These are phyloP conservation scores for Athalia circularis DNA, from an alignment of 2,888 invertebrate genomes.

Conservation along the genomic window DNA sequence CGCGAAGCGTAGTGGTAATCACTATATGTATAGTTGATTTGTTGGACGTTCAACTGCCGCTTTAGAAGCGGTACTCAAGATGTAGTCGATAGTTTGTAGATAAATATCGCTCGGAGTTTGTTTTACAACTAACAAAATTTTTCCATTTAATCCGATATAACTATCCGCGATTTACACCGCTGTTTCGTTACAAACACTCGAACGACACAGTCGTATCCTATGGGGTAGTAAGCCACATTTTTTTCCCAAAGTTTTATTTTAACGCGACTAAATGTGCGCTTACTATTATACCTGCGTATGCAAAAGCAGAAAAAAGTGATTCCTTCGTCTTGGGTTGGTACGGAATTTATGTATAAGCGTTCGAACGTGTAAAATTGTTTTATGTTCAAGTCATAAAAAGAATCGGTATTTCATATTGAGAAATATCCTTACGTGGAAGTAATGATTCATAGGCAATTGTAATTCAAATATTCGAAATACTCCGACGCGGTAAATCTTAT, in stretches of 20 bases:
- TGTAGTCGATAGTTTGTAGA: slow-evolving; percentile 17
- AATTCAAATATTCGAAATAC: slow-evolving; percentile 50
- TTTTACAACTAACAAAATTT: slow-evolving; percentile 17
- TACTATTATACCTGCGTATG: slow-evolving; percentile 3
- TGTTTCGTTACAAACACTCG: too few species aligned
- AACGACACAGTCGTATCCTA: too few species aligned
- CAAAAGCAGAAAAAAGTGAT: slow-evolving; percentile 33
- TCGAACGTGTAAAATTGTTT: slow-evolving; percentile 49
- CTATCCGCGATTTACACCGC: too few species aligned
- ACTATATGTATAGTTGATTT: slow-evolving; percentile 19
- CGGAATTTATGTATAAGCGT: slow-evolving; percentile 46
- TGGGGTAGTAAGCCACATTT: neutral
- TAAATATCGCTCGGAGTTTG: slow-evolving; percentile 4
- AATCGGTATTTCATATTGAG: slow-evolving; percentile 48
- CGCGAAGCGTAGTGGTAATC: slow-evolving; percentile 31
- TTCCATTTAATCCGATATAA: neutral
- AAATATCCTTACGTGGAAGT: slow-evolving; percentile 46
- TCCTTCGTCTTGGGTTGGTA: slow-evolving; percentile 34
- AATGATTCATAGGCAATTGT: slow-evolving; percentile 49
- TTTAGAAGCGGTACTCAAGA: slow-evolving; percentile 11
- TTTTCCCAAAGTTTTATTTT: neutral
- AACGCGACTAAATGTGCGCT: slow-evolving; percentile 14
- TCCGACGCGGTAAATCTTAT: slow-evolving; percentile 43
- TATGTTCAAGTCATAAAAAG: slow-evolving; percentile 47
- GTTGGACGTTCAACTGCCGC: slow-evolving; percentile 38